These are phyloP conservation scores for Pygmarrhopalites habei DNA, from an alignment of 1,140 invertebrate genomes.

Conservation along the genomic window DNA sequence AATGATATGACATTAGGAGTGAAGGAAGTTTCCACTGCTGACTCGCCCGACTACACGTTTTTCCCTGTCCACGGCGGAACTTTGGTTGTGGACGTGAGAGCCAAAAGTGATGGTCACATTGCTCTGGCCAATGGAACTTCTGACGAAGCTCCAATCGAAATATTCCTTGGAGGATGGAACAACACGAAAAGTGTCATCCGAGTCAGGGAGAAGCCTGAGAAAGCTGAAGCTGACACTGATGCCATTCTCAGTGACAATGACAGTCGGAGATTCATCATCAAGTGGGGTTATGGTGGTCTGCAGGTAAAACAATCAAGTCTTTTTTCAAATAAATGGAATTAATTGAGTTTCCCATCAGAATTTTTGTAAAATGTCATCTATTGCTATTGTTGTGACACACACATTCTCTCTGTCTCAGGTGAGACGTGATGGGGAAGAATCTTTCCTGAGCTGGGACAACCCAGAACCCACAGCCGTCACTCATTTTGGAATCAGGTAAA, in stretches of 20 bases:
- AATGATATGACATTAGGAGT: too few relatives aligned
- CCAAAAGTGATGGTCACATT: slow-evolving; percentile 70
- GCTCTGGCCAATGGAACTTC: slow-evolving; percentile 57
- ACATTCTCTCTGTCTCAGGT: slow-evolving; percentile 51
- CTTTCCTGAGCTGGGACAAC: slow-evolving; percentile 63
- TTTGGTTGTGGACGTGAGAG: slow-evolving; percentile 64
- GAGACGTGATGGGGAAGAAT: slow-evolving; percentile 57
- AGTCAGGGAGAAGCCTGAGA: slow-evolving; percentile 64
- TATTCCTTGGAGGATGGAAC: slow-evolving; percentile 75
- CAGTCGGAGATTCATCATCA: slow-evolving; percentile 71
- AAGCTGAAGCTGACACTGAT: slow-evolving; percentile 61
- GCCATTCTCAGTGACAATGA: slow-evolving; percentile 60
- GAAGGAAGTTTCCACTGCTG: slow-evolving; percentile 54
- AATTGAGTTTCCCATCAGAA: too few relatives aligned
- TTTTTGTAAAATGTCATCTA: too few relatives aligned
- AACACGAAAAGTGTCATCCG: slow-evolving; percentile 76
- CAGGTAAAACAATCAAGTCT: too few relatives aligned
- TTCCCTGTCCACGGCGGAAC: slow-evolving; percentile 58
- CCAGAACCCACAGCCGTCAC: slow-evolving; percentile 59
- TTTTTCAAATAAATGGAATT: too few relatives aligned
- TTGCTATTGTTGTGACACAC: too few relatives aligned
- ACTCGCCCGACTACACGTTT: slow-evolving; percentile 73
- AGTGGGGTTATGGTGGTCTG: slow-evolving; percentile 58
- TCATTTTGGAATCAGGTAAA: slow-evolving; percentile 68
- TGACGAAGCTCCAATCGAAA: slow-evolving; percentile 66